Evolutionary conservation across 2,797 vertebrate species (phyloP).

Genomic region (Benthosema pterotum): DNA sequence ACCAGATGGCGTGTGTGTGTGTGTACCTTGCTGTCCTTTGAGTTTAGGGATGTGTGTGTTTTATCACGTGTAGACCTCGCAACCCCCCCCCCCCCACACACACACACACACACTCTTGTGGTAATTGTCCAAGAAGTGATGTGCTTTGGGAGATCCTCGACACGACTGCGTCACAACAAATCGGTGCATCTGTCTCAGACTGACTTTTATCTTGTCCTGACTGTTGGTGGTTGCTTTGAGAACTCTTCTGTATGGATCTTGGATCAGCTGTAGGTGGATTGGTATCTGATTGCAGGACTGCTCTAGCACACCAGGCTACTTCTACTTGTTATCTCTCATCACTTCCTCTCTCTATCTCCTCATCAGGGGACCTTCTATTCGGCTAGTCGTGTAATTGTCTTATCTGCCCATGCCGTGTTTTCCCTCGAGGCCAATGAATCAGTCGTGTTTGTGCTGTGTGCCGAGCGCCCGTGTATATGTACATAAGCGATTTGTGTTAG

Average conservation of each 20-base stretch:
- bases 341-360: neutral
- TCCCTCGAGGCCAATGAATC: neutral
- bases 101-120: neutral
- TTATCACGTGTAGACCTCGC: no score
- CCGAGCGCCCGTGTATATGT: neutral
- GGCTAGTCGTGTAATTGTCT: constrained; percentile 15
- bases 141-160: neutral
- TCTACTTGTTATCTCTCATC: neutral
- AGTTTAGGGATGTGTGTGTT: neutral
- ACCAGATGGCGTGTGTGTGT: constrained; percentile 17
- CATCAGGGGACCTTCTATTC: constrained; percentile 10
- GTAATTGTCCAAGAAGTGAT: neutral
- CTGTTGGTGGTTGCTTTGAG: neutral
- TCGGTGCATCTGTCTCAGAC: neutral
- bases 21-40: constrained; percentile 5
- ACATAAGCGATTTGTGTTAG: neutral
- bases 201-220: neutral
- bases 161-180: neutral
- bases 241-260: neutral
- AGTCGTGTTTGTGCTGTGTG: neutral
- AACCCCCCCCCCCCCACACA: no score
- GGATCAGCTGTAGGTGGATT: constrained; percentile 2
- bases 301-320: neutral
- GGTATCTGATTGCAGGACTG: neutral
- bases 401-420: neutral